Evolutionary conservation across 2,797 vertebrate species (phyloP).

Genomic region (Sebastolobus alascanus): DNA sequence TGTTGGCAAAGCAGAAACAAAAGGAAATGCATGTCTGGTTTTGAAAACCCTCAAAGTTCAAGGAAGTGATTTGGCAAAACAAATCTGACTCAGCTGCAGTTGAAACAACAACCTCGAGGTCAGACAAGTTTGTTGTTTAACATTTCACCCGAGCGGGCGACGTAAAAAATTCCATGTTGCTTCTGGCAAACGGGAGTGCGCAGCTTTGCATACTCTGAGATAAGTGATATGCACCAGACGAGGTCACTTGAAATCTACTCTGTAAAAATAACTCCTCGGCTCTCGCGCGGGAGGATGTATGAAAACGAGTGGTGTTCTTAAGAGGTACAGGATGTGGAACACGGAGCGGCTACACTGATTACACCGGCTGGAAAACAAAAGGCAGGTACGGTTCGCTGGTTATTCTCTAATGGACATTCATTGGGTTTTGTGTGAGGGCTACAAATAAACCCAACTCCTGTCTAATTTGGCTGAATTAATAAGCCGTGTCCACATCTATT

Average conservation of each 20-base stretch:
- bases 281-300: slow-evolving; percentile 21
- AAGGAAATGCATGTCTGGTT: slow-evolving; percentile 52
- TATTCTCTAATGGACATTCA: slow-evolving; percentile 53
- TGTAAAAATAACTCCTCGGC: slow-evolving; percentile 4
- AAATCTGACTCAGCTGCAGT: slow-evolving; percentile 54
- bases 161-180: slow-evolving; percentile 35
- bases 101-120: slow-evolving; percentile 62
- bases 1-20: slow-evolving; percentile 43
- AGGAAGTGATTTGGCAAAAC: slow-evolving; percentile 59
- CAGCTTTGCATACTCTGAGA: slow-evolving; percentile 49
- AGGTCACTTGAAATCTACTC: slow-evolving; percentile 46
- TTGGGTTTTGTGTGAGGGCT: slow-evolving; percentile 38
- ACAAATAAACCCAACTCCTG: slow-evolving; percentile 45
- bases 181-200: slow-evolving; percentile 46
- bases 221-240: slow-evolving; percentile 52
- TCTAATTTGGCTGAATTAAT: slow-evolving; percentile 72
- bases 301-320: slow-evolving; percentile 28
- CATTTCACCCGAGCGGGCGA: slow-evolving; percentile 31
- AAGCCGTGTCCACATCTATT: slow-evolving; percentile 53
- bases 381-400: slow-evolving; percentile 59
- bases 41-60: slow-evolving; percentile 56
- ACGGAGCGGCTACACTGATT: slow-evolving; percentile 60
- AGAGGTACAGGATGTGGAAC: slow-evolving; percentile 53
- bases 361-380: slow-evolving; percentile 60
- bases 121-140: slow-evolving; percentile 52